A percentile compares a stretch with the other conserved stretches of the same genome.
Conservation (phyloP, 2,888 invertebrate genomes). For the Heliconius aoede region DNA sequence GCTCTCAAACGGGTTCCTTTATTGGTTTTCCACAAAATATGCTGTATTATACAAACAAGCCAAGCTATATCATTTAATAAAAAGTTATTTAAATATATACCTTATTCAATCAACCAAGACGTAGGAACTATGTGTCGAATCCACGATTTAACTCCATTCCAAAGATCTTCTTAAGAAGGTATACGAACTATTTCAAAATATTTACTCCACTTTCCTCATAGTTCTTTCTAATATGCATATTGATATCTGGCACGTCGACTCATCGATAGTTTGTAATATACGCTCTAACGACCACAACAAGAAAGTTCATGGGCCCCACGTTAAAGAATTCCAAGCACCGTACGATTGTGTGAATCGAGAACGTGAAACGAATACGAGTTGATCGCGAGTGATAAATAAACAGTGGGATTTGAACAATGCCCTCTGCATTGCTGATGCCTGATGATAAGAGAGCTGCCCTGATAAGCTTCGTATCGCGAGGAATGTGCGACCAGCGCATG, state of each 20-base stretch:
- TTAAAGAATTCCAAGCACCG: constrained; percentile 71
- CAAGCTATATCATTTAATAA: constrained; percentile 45
- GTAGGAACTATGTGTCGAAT: not conserved
- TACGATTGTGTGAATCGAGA: constrained; percentile 78
- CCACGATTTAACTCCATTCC: not conserved
- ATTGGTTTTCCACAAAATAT: constrained; percentile 51
- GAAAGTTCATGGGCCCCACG: constrained; percentile 64
- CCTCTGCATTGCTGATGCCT: constrained; percentile 53
- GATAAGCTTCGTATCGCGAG: constrained; percentile 35
- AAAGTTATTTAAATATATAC: not conserved
- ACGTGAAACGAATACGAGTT: constrained; percentile 77
- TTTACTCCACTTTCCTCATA: not conserved
- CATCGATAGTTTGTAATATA: constrained; percentile 26
- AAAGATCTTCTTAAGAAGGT: not conserved
- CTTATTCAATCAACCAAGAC: constrained; percentile 4
- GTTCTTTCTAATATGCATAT: constrained; percentile 10
- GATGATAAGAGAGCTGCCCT: constrained; percentile 39
- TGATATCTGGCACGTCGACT: constrained; percentile 12
- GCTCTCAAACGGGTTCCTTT: constrained; percentile 64
- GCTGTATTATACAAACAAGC: constrained; percentile 54
- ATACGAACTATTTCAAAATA: not conserved
- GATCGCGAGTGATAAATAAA: constrained; percentile 73
- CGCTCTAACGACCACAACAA: constrained; percentile 51
- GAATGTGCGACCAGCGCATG: constrained; percentile 40
- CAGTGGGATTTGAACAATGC: constrained; percentile 71